Conservation (phyloP, 2,888 invertebrate species). For the Anthophora plumipes region DNA sequence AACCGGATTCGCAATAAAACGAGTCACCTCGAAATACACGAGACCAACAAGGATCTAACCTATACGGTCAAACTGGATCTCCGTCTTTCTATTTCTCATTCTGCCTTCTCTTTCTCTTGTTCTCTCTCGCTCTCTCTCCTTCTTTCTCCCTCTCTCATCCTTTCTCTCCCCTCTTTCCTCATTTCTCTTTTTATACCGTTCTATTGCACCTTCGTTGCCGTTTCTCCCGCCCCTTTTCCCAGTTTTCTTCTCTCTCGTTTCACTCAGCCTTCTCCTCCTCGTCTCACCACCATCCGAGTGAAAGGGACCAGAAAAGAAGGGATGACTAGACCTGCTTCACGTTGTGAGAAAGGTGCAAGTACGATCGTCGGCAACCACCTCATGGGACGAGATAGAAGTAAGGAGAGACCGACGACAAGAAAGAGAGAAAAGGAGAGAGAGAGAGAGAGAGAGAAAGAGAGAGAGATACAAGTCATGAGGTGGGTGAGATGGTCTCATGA, state of each 20-base stretch:
- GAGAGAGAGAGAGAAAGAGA: conserved; percentile 47
- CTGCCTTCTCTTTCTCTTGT: conserved; percentile 54
- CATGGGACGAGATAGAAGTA: conserved; percentile 51
- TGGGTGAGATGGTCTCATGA: conserved; percentile 57
- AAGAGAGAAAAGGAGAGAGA: conserved; percentile 3
- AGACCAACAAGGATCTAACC: conserved; percentile 73
- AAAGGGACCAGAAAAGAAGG: conserved; percentile 69
- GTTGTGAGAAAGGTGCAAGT: conserved; percentile 75
- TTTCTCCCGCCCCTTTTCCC: conserved; percentile 23
- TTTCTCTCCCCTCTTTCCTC: neutral
- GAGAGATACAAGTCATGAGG: conserved; percentile 50
- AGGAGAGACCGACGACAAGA: conserved; percentile 37
- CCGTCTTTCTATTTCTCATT: conserved; percentile 67
- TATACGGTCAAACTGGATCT: conserved; percentile 77
- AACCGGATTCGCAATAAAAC: conserved; percentile 84
- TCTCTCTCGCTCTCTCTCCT: conserved; percentile 43
- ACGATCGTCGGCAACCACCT: conserved; percentile 58
- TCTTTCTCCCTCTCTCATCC: conserved; percentile 25
- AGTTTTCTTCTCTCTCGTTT: conserved; percentile 35
- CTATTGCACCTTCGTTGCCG: conserved; percentile 30
- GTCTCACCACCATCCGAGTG: conserved; percentile 52
- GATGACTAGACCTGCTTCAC: conserved; percentile 62
- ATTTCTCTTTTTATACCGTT: conserved; percentile 27
- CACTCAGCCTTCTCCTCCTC: conserved; percentile 31
- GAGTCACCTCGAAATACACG: conserved; percentile 74